Percentiles rank a stretch among this genome's conserved stretches.
phyloP scores from a whole-genome alignment of 1,140 invertebrate species.

The Bemisia tabaci region DNA sequence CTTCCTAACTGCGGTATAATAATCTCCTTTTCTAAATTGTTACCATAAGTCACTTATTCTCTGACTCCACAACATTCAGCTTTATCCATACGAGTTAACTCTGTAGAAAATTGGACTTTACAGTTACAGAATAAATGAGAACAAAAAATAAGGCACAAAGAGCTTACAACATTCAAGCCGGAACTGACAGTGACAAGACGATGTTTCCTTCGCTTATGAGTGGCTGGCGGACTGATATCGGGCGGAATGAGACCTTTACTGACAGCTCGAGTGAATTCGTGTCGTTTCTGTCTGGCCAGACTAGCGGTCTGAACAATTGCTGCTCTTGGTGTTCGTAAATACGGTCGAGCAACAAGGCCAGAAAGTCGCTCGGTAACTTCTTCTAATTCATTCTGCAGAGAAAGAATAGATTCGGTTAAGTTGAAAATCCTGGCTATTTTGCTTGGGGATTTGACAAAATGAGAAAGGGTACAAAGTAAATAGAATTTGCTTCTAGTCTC shows the following conservation, averaged over 20 bases:
- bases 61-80: no score
- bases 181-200: not conserved
- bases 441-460: no score
- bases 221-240: conserved; percentile 32
- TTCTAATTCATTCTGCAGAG: conserved; percentile 47
- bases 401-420: conserved; percentile 13
- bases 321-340: conserved; percentile 44
- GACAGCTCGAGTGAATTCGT: conserved; percentile 49
- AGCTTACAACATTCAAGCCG: not conserved
- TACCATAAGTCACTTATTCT: no score
- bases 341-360: conserved; percentile 48
- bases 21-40: no score
- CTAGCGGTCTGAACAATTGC: conserved; percentile 46
- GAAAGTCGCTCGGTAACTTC: conserved; percentile 49
- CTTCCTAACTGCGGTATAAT: no score
- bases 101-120: no score
- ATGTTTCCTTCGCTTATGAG: conserved; percentile 9
- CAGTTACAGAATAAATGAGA: no score
- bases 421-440: no score
- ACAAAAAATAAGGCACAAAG: no score
- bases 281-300: conserved; percentile 41
- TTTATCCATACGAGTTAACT: no score
- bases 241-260: conserved; percentile 51
- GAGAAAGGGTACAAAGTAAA: no score
- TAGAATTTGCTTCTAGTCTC: no score